Percentiles rank a stretch among this genome's conserved stretches.
These are phyloP conservation scores for Lacanobia wlatinum DNA, from an alignment of 2,888 invertebrate genomes.

Conservation along the genomic window DNA sequence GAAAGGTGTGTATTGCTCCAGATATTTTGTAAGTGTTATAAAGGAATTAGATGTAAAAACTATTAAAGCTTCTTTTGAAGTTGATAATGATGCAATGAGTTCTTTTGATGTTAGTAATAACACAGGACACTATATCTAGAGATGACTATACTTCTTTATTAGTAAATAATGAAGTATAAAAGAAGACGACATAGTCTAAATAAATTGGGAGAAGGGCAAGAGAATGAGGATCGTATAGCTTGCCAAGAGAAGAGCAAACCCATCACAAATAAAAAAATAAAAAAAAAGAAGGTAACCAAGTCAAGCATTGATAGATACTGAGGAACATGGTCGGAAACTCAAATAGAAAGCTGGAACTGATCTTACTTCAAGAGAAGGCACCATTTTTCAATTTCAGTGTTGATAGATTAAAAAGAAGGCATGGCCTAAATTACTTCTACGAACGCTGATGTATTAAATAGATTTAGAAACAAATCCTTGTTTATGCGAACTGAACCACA, in stretches of 20 bases:
- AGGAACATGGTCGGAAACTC: not conserved
- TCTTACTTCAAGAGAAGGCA: not conserved
- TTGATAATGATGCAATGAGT: not conserved
- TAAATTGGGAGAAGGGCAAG: not conserved
- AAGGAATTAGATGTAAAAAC: not conserved
- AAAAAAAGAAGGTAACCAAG: not conserved
- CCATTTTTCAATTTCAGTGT: not conserved
- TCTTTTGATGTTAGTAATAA: not conserved
- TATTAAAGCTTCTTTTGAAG: not conserved
- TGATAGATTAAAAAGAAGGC: not conserved
- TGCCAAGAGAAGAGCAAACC: not conserved
- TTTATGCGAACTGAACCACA: not conserved
- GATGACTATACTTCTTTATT: too few species aligned
- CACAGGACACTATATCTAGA: not conserved
- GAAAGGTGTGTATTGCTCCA: slow-evolving; percentile 43
- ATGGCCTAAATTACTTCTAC: too few species aligned
- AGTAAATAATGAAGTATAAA: not conserved
- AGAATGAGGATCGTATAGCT: not conserved
- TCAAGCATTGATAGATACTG: not conserved
- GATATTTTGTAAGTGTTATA: slow-evolving; percentile 22
- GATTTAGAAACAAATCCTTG: slow-evolving; percentile 9
- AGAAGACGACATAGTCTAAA: too few species aligned
- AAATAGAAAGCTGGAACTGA: not conserved
- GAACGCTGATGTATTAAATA: slow-evolving; percentile 5
- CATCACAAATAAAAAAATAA: too few species aligned